Percentiles rank a stretch among this genome's conserved stretches.
These are phyloP conservation scores for Orchesellides sinensis DNA, from an alignment of 2,888 invertebrate species.

Conservation along the genomic window DNA sequence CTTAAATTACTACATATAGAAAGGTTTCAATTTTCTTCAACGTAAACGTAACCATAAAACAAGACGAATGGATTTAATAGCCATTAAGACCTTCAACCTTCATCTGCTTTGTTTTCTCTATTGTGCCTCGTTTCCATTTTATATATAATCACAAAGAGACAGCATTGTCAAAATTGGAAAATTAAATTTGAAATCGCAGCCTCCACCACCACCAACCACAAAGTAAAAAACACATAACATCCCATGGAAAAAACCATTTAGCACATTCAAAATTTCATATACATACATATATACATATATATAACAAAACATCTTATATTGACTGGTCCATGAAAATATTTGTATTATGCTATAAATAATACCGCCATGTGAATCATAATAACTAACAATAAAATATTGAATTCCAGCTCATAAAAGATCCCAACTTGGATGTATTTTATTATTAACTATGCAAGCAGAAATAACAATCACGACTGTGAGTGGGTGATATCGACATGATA, in stretches of 20 bases:
- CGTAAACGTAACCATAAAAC: slow-evolving; percentile 64
- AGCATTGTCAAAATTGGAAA: slow-evolving; percentile 8
- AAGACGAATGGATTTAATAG: slow-evolving; percentile 66
- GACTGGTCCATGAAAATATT: slow-evolving; percentile 52
- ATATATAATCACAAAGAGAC: background rate
- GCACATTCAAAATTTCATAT: background rate
- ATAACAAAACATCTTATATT: slow-evolving; percentile 12
- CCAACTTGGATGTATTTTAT: slow-evolving; percentile 37
- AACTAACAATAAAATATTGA: slow-evolving; percentile 61
- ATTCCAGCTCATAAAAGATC: slow-evolving; percentile 65
- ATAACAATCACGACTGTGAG: too few species aligned
- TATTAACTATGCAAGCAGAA: too few species aligned
- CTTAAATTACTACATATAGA: too few species aligned
- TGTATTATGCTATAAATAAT: slow-evolving; percentile 46
- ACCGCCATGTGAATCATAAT: slow-evolving; percentile 49
- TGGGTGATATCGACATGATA: slow-evolving; percentile 19
- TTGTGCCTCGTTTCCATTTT: slow-evolving; percentile 9
- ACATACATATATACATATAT: slow-evolving; percentile 7
- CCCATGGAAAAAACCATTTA: background rate
- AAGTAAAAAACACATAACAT: slow-evolving; percentile 15
- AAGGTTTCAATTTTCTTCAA: too few species aligned
- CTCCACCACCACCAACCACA: slow-evolving; percentile 19
- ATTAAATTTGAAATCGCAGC: slow-evolving; percentile 15
- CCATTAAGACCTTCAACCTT: slow-evolving; percentile 67
- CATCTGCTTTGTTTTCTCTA: slow-evolving; percentile 62